A percentile compares a stretch with the other conserved stretches of the same genome.
Conservation (phyloP, 2,113 vertebrate genomes). For the Butorides virescens region DNA sequence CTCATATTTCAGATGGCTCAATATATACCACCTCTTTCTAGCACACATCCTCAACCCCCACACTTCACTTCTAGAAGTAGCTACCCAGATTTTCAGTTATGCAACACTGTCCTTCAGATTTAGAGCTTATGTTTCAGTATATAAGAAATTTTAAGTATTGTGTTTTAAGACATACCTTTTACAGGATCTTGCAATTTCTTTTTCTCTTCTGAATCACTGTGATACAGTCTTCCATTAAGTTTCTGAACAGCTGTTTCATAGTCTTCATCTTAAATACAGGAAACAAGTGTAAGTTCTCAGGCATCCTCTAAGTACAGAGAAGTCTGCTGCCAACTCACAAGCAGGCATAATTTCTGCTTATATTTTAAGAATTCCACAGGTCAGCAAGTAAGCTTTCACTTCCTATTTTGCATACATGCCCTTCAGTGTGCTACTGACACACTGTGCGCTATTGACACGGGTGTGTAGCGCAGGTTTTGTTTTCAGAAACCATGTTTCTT, state of each 20-base stretch:
- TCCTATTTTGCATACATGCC: background rate
- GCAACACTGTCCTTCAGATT: background rate
- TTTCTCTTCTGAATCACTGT: constrained; percentile 63
- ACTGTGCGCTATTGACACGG: background rate
- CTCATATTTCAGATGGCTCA: background rate
- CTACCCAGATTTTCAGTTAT: background rate
- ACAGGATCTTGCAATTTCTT: constrained; percentile 10
- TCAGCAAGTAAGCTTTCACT: background rate
- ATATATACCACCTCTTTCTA: background rate
- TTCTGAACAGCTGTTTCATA: constrained; percentile 90
- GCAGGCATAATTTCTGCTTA: background rate
- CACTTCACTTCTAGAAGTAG: background rate
- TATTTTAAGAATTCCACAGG: background rate
- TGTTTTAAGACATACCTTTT: constrained; percentile 62
- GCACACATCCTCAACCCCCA: background rate
- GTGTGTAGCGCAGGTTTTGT: background rate
- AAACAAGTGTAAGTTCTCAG: background rate
- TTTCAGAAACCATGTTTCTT: background rate
- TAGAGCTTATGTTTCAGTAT: background rate
- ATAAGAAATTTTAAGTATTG: background rate
- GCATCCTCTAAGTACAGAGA: background rate
- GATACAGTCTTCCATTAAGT: constrained; percentile 91
- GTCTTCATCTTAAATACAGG: constrained; percentile 87
- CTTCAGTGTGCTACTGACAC: background rate
- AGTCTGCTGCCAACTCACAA: background rate